Conservation (phyloP, 2,113 vertebrate species). For the Forbesichthys agassizii region DNA sequence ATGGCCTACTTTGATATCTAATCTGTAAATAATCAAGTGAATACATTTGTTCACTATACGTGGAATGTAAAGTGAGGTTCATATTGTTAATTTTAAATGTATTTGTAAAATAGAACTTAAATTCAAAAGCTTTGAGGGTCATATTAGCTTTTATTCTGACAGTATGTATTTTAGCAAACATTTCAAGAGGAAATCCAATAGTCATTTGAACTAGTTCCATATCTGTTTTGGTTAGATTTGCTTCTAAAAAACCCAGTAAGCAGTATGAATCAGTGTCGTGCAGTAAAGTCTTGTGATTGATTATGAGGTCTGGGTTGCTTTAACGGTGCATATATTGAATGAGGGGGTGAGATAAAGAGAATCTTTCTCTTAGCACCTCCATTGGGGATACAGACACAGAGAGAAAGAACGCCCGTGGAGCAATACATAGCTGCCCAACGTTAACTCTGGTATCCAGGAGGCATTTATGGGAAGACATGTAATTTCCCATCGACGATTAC, state of each 20-base stretch:
- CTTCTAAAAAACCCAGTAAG: too few relatives aligned
- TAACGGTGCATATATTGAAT: constrained; percentile 26
- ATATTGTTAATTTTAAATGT: constrained; percentile 7
- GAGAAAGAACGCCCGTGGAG: constrained; percentile 33
- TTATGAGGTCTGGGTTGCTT: constrained; percentile 29
- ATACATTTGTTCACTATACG: too few relatives aligned
- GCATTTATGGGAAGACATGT: constrained; percentile 25
- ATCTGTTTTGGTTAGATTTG: too few relatives aligned
- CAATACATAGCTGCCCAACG: constrained; percentile 11
- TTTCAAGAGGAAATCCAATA: too few relatives aligned
- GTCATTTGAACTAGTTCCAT: too few relatives aligned
- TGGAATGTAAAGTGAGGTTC: too few relatives aligned
- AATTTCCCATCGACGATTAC: neutral
- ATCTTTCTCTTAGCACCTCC: neutral
- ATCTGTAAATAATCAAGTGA: too few relatives aligned
- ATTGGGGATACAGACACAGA: neutral
- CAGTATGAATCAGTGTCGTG: too few relatives aligned
- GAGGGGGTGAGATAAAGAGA: neutral
- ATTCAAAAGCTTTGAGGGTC: neutral
- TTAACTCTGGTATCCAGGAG: constrained; percentile 23
- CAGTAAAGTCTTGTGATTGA: constrained; percentile 18
- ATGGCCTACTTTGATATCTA: too few relatives aligned
- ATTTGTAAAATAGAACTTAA: constrained; percentile 41
- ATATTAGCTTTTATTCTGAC: too few relatives aligned
- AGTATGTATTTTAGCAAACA: too few relatives aligned